These are phyloP conservation scores for Nesogale talazaci DNA, from an alignment of 2,113 vertebrate species.

Conservation along the genomic window DNA sequence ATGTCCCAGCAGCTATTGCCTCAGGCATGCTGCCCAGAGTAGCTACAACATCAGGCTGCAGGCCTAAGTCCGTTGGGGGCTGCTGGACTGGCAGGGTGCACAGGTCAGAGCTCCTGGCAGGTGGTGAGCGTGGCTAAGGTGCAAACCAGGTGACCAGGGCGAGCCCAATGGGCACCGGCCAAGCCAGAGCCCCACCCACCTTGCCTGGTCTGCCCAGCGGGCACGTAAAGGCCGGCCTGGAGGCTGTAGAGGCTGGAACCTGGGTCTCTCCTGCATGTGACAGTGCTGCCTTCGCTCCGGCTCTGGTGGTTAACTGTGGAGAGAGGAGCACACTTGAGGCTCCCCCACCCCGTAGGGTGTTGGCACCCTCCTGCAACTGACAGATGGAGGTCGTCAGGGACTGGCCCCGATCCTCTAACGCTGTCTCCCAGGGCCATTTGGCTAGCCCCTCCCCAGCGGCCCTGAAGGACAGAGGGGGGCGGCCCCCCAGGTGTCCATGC, in stretches of 20 bases:
- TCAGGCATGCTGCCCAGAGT: too few relatives aligned
- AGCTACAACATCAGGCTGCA: fast-evolving
- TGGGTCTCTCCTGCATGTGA: background rate
- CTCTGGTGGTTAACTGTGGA: too few relatives aligned
- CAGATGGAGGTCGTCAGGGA: background rate
- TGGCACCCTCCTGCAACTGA: background rate
- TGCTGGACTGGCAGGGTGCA: background rate
- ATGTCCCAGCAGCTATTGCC: too few relatives aligned
- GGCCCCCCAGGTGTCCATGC: background rate
- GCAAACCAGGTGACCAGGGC: background rate
- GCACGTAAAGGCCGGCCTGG: background rate
- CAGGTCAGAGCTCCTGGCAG: background rate
- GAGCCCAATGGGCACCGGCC: background rate
- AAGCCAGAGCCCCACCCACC: background rate
- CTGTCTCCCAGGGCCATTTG: background rate
- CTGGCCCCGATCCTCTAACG: background rate
- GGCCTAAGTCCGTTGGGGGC: fast-evolving
- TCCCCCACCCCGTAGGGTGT: background rate
- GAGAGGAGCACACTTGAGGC: fast-evolving
- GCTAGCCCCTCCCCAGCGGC: background rate
- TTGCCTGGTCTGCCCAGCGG: background rate
- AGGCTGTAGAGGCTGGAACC: fast-evolving
- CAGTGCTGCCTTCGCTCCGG: background rate
- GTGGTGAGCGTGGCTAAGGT: too few relatives aligned
- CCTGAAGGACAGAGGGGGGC: background rate